Base-by-base conservation (phyloP, 2,888 invertebrate species). In the Phortica okadai region DNA sequence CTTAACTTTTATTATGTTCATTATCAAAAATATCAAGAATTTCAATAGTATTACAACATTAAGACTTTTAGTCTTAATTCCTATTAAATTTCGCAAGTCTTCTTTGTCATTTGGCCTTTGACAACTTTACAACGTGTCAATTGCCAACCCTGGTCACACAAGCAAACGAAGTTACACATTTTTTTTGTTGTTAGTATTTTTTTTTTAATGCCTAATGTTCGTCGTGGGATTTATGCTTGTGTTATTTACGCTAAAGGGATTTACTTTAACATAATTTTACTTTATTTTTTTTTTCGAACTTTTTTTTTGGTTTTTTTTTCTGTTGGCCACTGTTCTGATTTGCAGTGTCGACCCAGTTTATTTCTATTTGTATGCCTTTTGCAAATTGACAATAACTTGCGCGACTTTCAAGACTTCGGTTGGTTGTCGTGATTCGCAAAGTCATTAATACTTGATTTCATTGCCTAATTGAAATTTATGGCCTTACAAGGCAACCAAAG, bases 371-470 rank as follows among this genome's bases (percentile, higher is more conserved):
- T 66, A 41, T 42, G 10, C 42, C 3, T n/a, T 66, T 66, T 66
- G 66, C 58, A 58, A 58, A 58, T 58, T 21, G 10, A 33, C 33
- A 33, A 33, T 5, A 33, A 33, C 33, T 59, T 21, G 16, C 4
- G 64, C 64, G 6, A 62, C 5, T 62, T 62, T 62, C 11, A 6
- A 6, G 6, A 1, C 11, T 8, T 44, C 6, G n/a, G 44, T 67
- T 42, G 25, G 3, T 44, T 7, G 42, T 41, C 62, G 69, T 69
- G 69, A 69, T 69, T 69, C 6, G 69, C 69, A 69, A 69, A 69
- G 69, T 45, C 69, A 69, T 69, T 69, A 69, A 69, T 45, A 69
- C 41, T 69, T 69, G 44, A 69, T 69, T 66, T 69, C 44, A 21
- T 16, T 25, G 45, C 16, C 45, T 69, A 69, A 69, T 69, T 69